Percentiles rank a stretch among this genome's conserved stretches.
These are phyloP conservation scores for Nebria salina DNA, from an alignment of 2,888 invertebrate genomes.

Conservation along the genomic window DNA sequence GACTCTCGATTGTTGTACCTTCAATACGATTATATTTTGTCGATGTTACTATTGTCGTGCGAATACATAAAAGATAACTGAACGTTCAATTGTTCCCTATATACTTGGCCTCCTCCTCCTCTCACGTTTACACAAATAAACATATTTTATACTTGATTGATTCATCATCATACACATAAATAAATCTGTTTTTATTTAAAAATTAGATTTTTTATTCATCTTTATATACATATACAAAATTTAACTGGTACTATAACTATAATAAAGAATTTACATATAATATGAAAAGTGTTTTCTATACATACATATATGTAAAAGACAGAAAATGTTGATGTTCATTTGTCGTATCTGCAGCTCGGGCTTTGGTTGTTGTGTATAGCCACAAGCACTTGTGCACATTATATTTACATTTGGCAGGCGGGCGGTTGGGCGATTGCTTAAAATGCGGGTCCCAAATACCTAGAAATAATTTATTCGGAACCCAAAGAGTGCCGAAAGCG, in stretches of 20 bases:
- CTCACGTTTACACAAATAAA: background rate
- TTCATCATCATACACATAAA: background rate
- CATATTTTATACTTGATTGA: background rate
- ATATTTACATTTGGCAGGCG: constrained; percentile 28
- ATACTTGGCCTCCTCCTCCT: background rate
- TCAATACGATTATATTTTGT: background rate
- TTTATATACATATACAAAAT: too few species aligned
- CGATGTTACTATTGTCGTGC: background rate
- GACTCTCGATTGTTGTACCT: constrained; percentile 3
- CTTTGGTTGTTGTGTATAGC: constrained; percentile 1
- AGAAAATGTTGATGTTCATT: background rate
- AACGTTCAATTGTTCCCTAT: background rate
- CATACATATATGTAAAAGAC: background rate
- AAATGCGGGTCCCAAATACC: constrained; percentile 39
- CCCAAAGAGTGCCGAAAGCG: constrained; percentile 46
- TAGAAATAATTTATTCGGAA: constrained; percentile 47
- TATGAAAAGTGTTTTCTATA: too few species aligned
- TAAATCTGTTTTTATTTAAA: too few species aligned
- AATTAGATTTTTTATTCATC: too few species aligned
- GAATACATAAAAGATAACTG: background rate
- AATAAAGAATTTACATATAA: too few species aligned
- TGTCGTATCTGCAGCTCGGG: background rate
- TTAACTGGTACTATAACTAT: too few species aligned
- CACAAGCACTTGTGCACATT: constrained; percentile 30
- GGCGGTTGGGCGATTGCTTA: constrained; percentile 21